phyloP scores from a whole-genome alignment of 2,113 vertebrate species.

The Opisthocomus hoazin region DNA sequence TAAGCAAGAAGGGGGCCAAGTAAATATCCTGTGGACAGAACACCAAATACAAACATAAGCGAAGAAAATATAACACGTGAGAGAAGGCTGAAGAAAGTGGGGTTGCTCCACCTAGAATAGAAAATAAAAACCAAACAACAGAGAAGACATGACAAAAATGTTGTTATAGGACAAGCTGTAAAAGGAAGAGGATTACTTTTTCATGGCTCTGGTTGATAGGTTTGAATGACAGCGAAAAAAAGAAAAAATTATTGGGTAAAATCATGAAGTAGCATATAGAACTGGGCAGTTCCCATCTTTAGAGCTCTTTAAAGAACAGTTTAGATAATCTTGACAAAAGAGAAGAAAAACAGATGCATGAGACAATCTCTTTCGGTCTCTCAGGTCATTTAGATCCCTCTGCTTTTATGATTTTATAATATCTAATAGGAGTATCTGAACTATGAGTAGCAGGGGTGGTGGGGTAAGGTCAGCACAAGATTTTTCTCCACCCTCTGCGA shows the following conservation, averaged over 20 bases:
- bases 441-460: not conserved
- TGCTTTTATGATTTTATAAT: not conserved
- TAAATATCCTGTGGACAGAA: not conserved
- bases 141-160: not conserved
- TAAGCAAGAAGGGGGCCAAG: not conserved
- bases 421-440: not conserved
- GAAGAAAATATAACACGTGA: rapidly evolving
- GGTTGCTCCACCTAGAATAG: not conserved
- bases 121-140: not conserved
- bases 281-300: not conserved
- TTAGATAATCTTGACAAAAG: not conserved
- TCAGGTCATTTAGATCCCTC: not conserved
- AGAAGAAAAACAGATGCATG: not conserved
- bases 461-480: not conserved
- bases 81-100: not conserved
- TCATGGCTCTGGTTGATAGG: not conserved
- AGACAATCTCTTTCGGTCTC: not conserved
- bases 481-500: not conserved
- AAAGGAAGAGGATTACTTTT: not conserved
- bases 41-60: not conserved
- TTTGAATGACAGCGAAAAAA: not conserved
- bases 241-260: not conserved
- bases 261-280: not conserved
- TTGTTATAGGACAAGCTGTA: not conserved
- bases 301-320: not conserved